A percentile compares a stretch with the other conserved stretches of the same genome.
Conservation (phyloP, 2,113 vertebrate species). For the Rhinogobius similis region DNA sequence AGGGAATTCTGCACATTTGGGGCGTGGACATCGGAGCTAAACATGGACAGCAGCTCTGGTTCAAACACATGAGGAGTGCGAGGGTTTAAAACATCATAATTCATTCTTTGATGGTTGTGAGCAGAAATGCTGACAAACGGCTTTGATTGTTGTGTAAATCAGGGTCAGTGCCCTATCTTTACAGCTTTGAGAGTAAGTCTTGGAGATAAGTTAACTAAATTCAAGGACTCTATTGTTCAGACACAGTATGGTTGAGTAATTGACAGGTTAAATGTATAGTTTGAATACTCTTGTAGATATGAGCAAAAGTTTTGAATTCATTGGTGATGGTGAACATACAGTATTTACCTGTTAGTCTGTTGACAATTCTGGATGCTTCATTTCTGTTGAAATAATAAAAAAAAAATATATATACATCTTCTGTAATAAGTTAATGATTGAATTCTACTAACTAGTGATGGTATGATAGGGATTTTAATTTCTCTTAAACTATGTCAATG, state of each 20-base stretch:
- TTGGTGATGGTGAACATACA: neutral
- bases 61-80: conserved; percentile 4
- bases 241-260: neutral
- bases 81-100: neutral
- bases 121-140: neutral
- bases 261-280: no score
- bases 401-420: no score
- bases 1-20: conserved; percentile 22
- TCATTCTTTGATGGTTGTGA: neutral
- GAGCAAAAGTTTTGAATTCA: no score
- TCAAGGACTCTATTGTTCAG: conserved; percentile 8
- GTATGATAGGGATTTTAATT: no score
- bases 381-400: conserved; percentile 37
- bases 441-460: no score
- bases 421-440: no score
- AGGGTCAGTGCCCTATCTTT: conserved; percentile 36
- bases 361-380: conserved; percentile 48
- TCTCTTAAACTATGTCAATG: no score
- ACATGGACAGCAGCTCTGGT: conserved; percentile 72
- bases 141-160: conserved; percentile 2
- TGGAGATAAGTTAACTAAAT: conserved; percentile 22
- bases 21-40: conserved; percentile 59
- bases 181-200: conserved; percentile 28
- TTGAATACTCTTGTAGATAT: no score
- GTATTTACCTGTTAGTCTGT: conserved; percentile 59